Evolutionary conservation across 2,888 invertebrate species (phyloP).

Genomic region (Ectemnius cavifrons): DNA sequence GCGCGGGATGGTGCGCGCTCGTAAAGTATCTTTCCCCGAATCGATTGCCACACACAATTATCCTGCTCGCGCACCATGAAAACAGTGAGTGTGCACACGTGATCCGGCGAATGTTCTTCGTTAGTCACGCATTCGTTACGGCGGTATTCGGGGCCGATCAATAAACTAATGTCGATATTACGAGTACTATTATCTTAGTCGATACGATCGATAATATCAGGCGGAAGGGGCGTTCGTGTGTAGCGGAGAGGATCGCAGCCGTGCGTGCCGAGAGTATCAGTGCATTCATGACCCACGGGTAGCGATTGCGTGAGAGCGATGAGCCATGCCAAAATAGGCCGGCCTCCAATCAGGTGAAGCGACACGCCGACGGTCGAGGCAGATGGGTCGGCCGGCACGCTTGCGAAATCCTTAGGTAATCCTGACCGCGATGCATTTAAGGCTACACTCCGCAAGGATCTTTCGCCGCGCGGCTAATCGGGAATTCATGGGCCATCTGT

Average conservation of each 20-base stretch:
- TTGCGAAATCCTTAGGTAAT: conserved; percentile 61
- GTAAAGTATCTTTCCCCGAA: background rate
- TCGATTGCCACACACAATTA: background rate
- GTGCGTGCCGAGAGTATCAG: conserved; percentile 9
- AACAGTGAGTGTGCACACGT: background rate
- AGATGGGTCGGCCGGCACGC: conserved; percentile 58
- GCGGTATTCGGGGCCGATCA: conserved; percentile 26
- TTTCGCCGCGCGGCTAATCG: conserved; percentile 47
- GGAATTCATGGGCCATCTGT: conserved; percentile 61
- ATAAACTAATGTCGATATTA: conserved; percentile 54
- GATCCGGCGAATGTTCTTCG: conserved; percentile 18
- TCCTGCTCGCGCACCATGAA: background rate
- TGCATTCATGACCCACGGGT: conserved; percentile 48
- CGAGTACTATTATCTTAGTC: conserved; percentile 63
- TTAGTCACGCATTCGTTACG: conserved; percentile 44
- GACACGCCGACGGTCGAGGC: conserved; percentile 47
- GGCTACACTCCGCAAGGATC: conserved; percentile 48
- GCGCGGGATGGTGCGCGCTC: background rate
- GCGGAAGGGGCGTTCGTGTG: conserved; percentile 39
- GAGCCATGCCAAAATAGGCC: conserved; percentile 63
- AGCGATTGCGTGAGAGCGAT: conserved; percentile 63
- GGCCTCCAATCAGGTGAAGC: conserved; percentile 63
- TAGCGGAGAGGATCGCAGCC: conserved; percentile 43
- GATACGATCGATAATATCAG: conserved; percentile 50
- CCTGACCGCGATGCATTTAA: conserved; percentile 52